These are phyloP conservation scores for Axea sp. DNA, from an alignment of 2,888 invertebrate species.

Conservation along the genomic window DNA sequence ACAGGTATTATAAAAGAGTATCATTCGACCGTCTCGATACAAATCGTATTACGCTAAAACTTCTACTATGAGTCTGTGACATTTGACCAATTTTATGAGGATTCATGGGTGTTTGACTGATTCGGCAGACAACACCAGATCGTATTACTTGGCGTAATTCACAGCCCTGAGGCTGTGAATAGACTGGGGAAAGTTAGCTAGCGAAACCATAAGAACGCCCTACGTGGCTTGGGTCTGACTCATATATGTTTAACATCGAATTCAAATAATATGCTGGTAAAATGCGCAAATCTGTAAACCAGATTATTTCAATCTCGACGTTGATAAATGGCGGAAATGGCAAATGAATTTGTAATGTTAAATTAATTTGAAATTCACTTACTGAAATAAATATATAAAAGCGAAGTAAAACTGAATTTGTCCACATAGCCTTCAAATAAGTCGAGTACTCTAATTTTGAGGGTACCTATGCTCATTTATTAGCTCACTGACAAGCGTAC, in stretches of 20 bases:
- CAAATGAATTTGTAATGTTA: background rate
- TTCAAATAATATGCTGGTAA: background rate
- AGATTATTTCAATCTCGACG: slow-evolving; percentile 5
- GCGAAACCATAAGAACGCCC: slow-evolving; percentile 38
- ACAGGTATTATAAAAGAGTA: slow-evolving; percentile 26
- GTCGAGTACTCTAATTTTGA: slow-evolving; percentile 30
- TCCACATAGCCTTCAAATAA: slow-evolving; percentile 8
- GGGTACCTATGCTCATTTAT: slow-evolving; percentile 22
- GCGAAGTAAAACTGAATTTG: slow-evolving; percentile 9
- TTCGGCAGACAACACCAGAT: slow-evolving; percentile 33
- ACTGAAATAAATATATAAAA: slow-evolving; percentile 24
- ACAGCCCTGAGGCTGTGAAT: slow-evolving; percentile 15
- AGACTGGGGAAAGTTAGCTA: slow-evolving; percentile 22
- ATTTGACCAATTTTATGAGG: slow-evolving; percentile 49
- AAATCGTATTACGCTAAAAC: slow-evolving; percentile 30
- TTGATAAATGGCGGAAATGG: background rate
- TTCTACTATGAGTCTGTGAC: slow-evolving; percentile 15
- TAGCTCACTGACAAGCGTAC: slow-evolving; percentile 42
- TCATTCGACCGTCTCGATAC: slow-evolving; percentile 11
- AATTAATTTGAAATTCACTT: slow-evolving; percentile 25
- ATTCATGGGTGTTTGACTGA: slow-evolving; percentile 39
- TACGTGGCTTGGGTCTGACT: slow-evolving; percentile 27
- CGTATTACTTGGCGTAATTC: slow-evolving; percentile 36
- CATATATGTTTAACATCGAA: slow-evolving; percentile 6
- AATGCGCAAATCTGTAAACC: background rate